Evolutionary conservation across 2,797 vertebrate species (phyloP).

Genomic region (Chaetophractus vellerosus): DNA sequence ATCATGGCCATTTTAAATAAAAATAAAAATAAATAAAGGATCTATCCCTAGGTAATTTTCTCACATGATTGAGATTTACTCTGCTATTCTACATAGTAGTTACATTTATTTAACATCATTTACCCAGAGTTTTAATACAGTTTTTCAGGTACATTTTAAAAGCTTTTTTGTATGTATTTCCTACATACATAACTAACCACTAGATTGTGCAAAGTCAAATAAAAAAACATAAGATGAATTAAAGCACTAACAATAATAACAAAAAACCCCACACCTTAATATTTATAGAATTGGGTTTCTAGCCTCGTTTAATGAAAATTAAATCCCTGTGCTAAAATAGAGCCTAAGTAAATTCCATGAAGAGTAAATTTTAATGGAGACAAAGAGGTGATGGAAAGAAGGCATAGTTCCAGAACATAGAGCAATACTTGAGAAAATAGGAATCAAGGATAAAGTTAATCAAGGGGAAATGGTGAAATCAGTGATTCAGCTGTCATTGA

Average conservation of each 20-base stretch:
- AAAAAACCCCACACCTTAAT: not conserved
- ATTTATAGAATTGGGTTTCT: conserved; percentile 30
- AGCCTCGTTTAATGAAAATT: conserved; percentile 31
- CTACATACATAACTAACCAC: not conserved
- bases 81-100: conserved; percentile 3
- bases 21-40: not conserved
- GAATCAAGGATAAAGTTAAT: not conserved
- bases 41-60: conserved; percentile 31
- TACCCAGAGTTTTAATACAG: not conserved
- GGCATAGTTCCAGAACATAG: not conserved
- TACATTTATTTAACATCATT: not conserved
- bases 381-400: not conserved
- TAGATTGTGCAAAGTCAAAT: not conserved
- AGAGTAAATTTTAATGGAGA: not conserved
- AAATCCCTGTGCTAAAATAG: conserved; percentile 43
- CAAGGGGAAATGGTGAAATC: not conserved
- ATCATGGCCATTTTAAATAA: not conserved
- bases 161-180: not conserved
- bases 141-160: conserved; percentile 48
- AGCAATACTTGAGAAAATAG: not conserved
- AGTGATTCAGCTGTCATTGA: not conserved
- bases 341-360: not conserved
- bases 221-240: conserved; percentile 38
- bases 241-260: not conserved
- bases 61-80: conserved; percentile 16